Conservation (phyloP, 2,888 invertebrate genomes). For the Ophioninae sp. region DNA sequence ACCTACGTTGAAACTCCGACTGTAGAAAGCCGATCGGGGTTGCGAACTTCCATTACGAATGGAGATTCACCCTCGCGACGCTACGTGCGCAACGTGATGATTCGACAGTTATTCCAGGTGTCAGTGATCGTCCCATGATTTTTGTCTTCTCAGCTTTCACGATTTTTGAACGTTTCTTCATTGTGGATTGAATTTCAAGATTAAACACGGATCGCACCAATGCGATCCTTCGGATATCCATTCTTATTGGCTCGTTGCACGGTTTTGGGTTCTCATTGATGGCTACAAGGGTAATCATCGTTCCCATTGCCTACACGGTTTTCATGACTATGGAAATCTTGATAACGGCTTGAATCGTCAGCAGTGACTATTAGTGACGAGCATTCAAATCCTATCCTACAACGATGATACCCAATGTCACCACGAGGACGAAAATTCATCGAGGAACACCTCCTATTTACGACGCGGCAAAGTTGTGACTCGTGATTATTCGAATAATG, state of each 20-base stretch:
- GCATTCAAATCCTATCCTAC: too few relatives aligned
- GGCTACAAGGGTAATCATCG: too few relatives aligned
- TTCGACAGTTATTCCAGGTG: conserved; percentile 2
- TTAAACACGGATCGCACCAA: conserved; percentile 42
- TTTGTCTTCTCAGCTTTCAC: conserved; percentile 38
- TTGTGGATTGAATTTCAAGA: conserved; percentile 14
- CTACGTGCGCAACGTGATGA: conserved; percentile 45
- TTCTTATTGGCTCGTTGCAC: too few relatives aligned
- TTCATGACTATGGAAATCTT: too few relatives aligned
- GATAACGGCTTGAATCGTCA: too few relatives aligned
- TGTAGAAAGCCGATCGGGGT: conserved; percentile 13
- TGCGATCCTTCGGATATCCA: conserved; percentile 22
- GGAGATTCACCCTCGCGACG: conserved; percentile 8
- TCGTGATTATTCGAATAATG: neutral
- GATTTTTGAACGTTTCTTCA: conserved; percentile 31
- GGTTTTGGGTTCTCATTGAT: too few relatives aligned
- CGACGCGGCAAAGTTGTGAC: neutral
- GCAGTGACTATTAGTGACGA: too few relatives aligned
- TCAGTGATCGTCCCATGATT: conserved; percentile 14
- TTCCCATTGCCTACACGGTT: too few relatives aligned
- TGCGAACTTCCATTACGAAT: conserved; percentile 13
- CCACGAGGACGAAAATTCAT: too few relatives aligned
- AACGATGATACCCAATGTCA: too few relatives aligned
- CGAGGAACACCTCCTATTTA: neutral
- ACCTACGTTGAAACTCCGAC: neutral